A percentile compares a stretch with the other conserved stretches of the same genome.
These are phyloP conservation scores for Entomobrya multifasciata DNA, from an alignment of 2,888 invertebrate genomes.

Conservation along the genomic window DNA sequence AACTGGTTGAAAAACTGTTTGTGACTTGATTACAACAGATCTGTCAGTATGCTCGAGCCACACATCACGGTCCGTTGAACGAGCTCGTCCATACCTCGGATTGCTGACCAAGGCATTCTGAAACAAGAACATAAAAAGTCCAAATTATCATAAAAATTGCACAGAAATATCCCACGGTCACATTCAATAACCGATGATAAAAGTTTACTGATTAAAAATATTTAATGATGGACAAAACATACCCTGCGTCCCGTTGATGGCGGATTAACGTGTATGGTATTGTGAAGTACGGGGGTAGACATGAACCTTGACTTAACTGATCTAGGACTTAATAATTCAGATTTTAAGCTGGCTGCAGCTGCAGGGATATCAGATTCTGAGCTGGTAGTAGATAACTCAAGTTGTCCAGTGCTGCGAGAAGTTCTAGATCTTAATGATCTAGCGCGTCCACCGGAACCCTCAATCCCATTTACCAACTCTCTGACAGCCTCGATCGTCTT, in stretches of 20 bases:
- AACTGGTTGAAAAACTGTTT: slow-evolving; percentile 94
- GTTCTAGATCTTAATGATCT: slow-evolving; percentile 26
- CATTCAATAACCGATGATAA: too few species aligned
- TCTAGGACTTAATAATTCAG: too few species aligned
- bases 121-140: too few species aligned
- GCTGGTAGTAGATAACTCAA: slow-evolving; percentile 62
- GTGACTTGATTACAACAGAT: slow-evolving; percentile 84
- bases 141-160: too few species aligned
- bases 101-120: slow-evolving; percentile 87
- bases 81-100: slow-evolving; percentile 89
- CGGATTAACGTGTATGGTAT: slow-evolving; percentile 17
- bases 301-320: slow-evolving; percentile 44
- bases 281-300: slow-evolving; percentile 64
- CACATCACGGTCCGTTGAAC: slow-evolving; percentile 88
- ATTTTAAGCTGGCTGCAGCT: slow-evolving; percentile 6
- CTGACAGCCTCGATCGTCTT: slow-evolving; percentile 76
- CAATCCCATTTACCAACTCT: slow-evolving; percentile 63
- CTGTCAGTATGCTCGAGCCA: slow-evolving; percentile 96
- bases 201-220: slow-evolving; percentile 81
- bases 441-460: not conserved
- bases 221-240: not conserved
- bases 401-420: slow-evolving; percentile 24
- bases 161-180: too few species aligned
- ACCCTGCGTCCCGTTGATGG: slow-evolving; percentile 53
- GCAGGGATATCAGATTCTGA: slow-evolving; percentile 77